Base-by-base conservation (phyloP, 2,113 vertebrate genomes). In the Periophthalmus modestus region DNA sequence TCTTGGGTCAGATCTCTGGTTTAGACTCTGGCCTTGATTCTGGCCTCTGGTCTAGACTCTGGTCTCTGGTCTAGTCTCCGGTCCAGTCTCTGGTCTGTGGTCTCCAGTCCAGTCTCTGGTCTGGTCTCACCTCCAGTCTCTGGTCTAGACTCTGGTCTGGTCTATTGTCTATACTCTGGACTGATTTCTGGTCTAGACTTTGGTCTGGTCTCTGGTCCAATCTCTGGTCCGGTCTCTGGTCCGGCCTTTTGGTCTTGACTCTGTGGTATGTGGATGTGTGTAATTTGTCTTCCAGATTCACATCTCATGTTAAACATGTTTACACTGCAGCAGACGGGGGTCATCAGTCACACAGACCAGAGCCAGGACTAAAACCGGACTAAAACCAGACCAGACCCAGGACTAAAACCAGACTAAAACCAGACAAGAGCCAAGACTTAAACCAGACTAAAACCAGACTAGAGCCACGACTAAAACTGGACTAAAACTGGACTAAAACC, bases 221-320 rank as follows among this genome's bases (percentile, higher is more conserved):
- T 9, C 47, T 16, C 48, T 54, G 18, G 16, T 54, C 52, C 6
- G 18, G 52, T n/a, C 50, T 16, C 18, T 54, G 50, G 16, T 54
- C 50, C 18, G 1, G 50, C 1, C 16, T 7, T 6, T 47, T 21
- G 52, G 52, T 55, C 52, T 3, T 9, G 83, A 88, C 77, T 80
- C 72, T 28, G 28, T 48, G 73, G 63, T 74, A 73, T 81, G 73
- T 82, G 74, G 79, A 72, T 61, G 71, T 82, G 75, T 33, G 58
- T 71, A 78, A 81, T 90, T 81, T 82, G 65, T 88, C 80, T 80
- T 16, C 16, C 24, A 67, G 74, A 84, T 71, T 83, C 68, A 81
- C 81, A 82, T 70, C 80, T 28, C 1, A 59, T 82, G 76, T 76
- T 82, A 66, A 87, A 63, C 46, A 52, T 14, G 68, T 87, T 88